Conservation (phyloP, 2,888 invertebrate genomes). For the Ophraella communa region DNA sequence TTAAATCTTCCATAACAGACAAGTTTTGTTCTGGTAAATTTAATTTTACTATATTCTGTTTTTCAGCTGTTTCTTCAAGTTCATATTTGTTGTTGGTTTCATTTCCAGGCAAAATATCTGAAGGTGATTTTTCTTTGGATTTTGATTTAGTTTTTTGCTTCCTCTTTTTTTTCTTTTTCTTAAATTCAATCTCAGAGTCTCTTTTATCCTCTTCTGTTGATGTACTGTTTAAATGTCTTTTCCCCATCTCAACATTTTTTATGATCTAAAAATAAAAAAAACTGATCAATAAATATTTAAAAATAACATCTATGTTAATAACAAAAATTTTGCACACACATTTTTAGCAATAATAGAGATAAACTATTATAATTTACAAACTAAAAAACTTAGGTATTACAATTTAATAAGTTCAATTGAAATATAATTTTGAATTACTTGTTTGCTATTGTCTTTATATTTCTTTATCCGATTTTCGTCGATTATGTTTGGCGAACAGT, state of each 20-base stretch:
- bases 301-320: too few species aligned
- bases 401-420: background rate
- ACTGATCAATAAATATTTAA: background rate
- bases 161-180: background rate
- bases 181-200: conserved; percentile 5
- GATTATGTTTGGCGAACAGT: background rate
- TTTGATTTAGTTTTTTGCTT: background rate
- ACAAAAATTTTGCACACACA: too few species aligned
- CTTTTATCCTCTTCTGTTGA: background rate
- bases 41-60: background rate
- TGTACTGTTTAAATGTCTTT: background rate
- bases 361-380: background rate
- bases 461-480: background rate
- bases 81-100: background rate
- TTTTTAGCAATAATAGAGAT: too few species aligned
- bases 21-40: background rate
- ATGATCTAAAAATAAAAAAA: background rate
- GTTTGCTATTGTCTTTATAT: background rate
- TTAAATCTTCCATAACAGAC: background rate
- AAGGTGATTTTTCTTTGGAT: background rate
- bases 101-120: background rate
- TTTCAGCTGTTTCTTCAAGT: background rate
- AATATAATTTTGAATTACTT: background rate
- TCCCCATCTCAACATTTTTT: background rate
- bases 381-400: too few species aligned